These are phyloP conservation scores for Lasioglossum vierecki DNA, from an alignment of 2,888 invertebrate genomes.

Conservation along the genomic window DNA sequence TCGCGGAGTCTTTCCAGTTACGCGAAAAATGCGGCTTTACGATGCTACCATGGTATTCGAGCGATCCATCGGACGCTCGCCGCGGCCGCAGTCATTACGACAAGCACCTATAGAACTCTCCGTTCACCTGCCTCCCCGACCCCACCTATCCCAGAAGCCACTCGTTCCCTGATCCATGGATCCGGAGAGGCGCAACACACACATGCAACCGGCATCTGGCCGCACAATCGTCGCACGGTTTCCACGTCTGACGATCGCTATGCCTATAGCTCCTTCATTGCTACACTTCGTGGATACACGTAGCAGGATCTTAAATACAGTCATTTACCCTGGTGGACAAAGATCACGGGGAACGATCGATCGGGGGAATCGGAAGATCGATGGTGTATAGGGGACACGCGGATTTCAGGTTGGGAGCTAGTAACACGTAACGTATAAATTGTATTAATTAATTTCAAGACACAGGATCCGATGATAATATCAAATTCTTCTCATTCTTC, in stretches of 20 bases:
- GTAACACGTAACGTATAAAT: background rate
- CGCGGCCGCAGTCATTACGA: slow-evolving; percentile 58
- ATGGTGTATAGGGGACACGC: background rate
- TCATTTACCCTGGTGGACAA: slow-evolving; percentile 41
- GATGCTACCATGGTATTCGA: slow-evolving; percentile 76
- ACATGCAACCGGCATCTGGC: slow-evolving; percentile 51
- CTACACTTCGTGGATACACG: slow-evolving; percentile 1
- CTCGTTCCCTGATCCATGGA: slow-evolving; percentile 17
- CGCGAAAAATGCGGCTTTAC: slow-evolving; percentile 78
- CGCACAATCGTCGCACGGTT: slow-evolving; percentile 54
- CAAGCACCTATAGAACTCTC: slow-evolving; percentile 42
- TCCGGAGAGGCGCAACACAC: slow-evolving; percentile 25
- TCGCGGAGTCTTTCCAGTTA: slow-evolving; percentile 74
- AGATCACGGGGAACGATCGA: slow-evolving; percentile 19
- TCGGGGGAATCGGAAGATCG: slow-evolving; percentile 1
- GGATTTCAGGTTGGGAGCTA: no score
- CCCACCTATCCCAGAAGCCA: background rate
- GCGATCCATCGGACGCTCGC: slow-evolving; percentile 67
- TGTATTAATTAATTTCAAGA: no score
- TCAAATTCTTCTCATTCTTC: no score
- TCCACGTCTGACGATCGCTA: slow-evolving; percentile 55
- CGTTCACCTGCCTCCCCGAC: background rate
- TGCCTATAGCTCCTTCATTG: background rate
- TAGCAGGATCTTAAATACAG: slow-evolving; percentile 42
- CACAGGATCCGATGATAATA: no score